Evolutionary conservation across 1,140 invertebrate species (phyloP), one percentile per base, ranked within the genome.

Genomic region (Drosophila simulans): DNA sequence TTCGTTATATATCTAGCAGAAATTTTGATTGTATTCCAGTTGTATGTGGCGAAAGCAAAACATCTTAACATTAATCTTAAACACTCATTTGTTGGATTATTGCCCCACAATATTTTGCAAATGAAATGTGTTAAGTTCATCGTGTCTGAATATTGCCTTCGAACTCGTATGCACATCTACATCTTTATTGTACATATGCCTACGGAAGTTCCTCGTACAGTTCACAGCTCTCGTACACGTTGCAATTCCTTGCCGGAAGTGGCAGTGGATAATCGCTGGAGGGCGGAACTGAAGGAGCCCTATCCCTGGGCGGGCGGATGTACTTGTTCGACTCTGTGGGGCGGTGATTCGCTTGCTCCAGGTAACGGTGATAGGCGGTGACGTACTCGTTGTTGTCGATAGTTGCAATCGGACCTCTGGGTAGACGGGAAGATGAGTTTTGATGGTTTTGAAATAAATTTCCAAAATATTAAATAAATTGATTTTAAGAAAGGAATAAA

Each of bases 301-400:
- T 63, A 37, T 88, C 83, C 25, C 65, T 27, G 4, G 82, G 82
- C 3, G 83, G 83, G 12, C n/a, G 12, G 15, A 71, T 83, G 22
- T 80, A 83, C 5, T 78, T 89, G 31, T 77, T 83, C 11, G 84
- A 66, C 5, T 76, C 79, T 10, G 60, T 57, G 15, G 48, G 53
- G 11, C 46, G 57, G 5, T 69, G 52, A 40, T 70, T 79, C 1
- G 55, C 45, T 25, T 48, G 58, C 15, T 88, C 66, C 17, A 89
- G 43, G 5, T 83, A 74, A 1, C 80, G 60, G 40, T 83, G 86
- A 53, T 80, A 89, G 4, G 52, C 54, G 11, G 57, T 62, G 22
- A 68, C 45, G 22, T 88, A 88, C 20, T 83, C 84, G 43, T 52
- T 45, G 39, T 72, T 45, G n/a, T 63, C 54, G 7, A 31, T 20